These are phyloP conservation scores for Magallana nippona DNA, from an alignment of 2,888 invertebrate species.

Conservation along the genomic window DNA sequence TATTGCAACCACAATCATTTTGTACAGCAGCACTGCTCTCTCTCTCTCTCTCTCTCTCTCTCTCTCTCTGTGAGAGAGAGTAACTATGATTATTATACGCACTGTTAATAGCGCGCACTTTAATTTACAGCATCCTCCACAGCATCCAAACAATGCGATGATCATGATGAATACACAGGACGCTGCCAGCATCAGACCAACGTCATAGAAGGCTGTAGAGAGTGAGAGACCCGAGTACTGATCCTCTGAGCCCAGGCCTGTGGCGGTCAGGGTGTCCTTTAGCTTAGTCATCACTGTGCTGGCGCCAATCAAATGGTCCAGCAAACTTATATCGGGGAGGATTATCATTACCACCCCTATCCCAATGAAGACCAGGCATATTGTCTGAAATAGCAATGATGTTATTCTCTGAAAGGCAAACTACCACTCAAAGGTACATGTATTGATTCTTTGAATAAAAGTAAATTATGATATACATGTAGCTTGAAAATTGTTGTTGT, in stretches of 20 bases:
- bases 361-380: not conserved
- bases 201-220: not conserved
- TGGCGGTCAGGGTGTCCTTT: not conserved
- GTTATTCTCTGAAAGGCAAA: not conserved
- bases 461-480: too few species aligned
- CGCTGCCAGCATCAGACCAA: not conserved
- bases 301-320: not conserved
- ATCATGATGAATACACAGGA: not conserved
- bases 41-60: too few species aligned
- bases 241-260: slow-evolving; percentile 10
- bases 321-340: not conserved
- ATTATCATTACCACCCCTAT: slow-evolving; percentile 17
- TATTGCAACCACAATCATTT: too few species aligned
- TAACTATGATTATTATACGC: not conserved
- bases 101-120: slow-evolving; percentile 11
- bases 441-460: too few species aligned
- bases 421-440: too few species aligned
- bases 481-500: too few species aligned
- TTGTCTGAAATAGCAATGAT: not conserved
- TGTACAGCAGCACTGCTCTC: too few species aligned
- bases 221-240: slow-evolving; percentile 2
- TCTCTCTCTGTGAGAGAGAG: too few species aligned
- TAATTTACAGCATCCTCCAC: slow-evolving; percentile 12
- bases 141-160: not conserved
- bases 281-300: not conserved